These are phyloP conservation scores for Brachyhypopomus occidentalis DNA, from an alignment of 2,113 vertebrate species.

Conservation along the genomic window DNA sequence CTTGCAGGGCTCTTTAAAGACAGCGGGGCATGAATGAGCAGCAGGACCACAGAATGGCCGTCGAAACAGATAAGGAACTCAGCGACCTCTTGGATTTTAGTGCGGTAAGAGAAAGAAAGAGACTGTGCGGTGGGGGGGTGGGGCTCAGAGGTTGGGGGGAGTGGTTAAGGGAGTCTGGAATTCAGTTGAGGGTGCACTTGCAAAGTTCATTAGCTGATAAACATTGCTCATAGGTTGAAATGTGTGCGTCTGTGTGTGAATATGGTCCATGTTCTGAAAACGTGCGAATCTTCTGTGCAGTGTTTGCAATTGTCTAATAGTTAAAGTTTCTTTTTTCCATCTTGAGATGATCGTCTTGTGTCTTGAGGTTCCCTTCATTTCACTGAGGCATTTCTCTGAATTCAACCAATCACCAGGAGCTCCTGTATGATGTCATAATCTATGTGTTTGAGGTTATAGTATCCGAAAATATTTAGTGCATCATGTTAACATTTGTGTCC, in stretches of 20 bases:
- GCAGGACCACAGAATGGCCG: slow-evolving; percentile 95
- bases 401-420: background rate
- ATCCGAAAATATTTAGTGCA: background rate
- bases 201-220: slow-evolving; percentile 25
- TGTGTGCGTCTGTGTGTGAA: background rate
- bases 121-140: slow-evolving; percentile 56
- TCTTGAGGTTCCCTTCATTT: background rate
- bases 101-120: slow-evolving; percentile 85
- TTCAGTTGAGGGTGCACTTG: slow-evolving; percentile 18
- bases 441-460: background rate
- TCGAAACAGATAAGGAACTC: slow-evolving; percentile 99
- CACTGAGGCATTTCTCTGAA: background rate
- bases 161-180: slow-evolving; percentile 35
- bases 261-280: background rate
- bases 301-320: background rate
- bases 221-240: slow-evolving; percentile 1
- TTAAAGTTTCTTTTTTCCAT: background rate
- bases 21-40: slow-evolving; percentile 91
- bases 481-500: background rate
- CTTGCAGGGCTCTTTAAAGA: slow-evolving; percentile 80
- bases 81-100: slow-evolving; percentile 99
- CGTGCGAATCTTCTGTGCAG: background rate
- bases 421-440: background rate
- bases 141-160: slow-evolving; percentile 52
- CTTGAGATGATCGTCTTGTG: background rate